Evolutionary conservation across 1,140 invertebrate species (phyloP).

Genomic region (Plutomurus gul): DNA sequence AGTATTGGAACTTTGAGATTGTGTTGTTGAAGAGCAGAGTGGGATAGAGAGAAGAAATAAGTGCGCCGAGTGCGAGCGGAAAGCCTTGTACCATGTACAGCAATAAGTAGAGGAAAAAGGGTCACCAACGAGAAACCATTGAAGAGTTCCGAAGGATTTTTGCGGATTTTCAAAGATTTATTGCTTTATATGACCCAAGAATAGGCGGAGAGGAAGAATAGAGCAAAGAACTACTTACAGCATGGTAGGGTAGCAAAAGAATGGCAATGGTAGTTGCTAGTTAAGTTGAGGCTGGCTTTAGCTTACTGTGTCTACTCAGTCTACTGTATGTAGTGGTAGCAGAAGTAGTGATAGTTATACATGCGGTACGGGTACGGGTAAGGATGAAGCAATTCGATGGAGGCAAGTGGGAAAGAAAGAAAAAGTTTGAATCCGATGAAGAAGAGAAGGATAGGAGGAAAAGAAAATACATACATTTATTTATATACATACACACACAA

Average conservation of each 20-base stretch:
- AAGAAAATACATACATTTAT: slow-evolving; percentile 12
- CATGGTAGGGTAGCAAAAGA: no score
- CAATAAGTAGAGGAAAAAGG: slow-evolving; percentile 43
- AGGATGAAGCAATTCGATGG: background rate
- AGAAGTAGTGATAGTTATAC: background rate
- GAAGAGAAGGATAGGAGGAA: background rate
- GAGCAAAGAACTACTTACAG: no score
- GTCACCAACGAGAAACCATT: slow-evolving; percentile 36
- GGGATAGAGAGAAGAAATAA: slow-evolving; percentile 29
- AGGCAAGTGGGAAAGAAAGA: background rate
- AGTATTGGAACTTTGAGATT: slow-evolving; percentile 21
- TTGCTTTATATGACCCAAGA: slow-evolving; percentile 42
- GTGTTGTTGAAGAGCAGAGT: slow-evolving; percentile 19
- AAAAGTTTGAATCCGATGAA: slow-evolving; percentile 18
- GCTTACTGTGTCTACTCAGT: no score
- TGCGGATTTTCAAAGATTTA: slow-evolving; percentile 50
- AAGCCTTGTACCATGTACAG: background rate
- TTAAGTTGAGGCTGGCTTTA: no score
- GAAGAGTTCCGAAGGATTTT: slow-evolving; percentile 47
- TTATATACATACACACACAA: slow-evolving; percentile 3
- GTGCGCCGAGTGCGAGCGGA: no score
- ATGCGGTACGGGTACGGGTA: background rate
- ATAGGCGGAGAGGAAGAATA: background rate
- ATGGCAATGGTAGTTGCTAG: no score
- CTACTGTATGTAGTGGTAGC: background rate